Evolutionary conservation across 2,113 vertebrate genomes (phyloP).

Genomic region (Pristiophorus japonicus): DNA sequence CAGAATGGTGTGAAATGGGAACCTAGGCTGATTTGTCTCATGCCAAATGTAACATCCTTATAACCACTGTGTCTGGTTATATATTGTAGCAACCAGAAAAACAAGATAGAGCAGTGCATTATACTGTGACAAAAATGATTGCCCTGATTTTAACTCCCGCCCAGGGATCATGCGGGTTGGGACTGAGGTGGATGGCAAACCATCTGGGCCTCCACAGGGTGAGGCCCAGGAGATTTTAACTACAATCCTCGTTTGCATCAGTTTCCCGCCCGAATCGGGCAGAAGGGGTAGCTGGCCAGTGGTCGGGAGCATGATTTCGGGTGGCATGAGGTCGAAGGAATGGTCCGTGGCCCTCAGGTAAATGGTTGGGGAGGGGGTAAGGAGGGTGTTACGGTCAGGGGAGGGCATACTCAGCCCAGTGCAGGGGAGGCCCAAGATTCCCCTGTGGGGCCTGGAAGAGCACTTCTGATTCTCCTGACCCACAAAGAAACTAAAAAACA

Average conservation of each 20-base stretch:
- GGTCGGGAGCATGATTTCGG: background rate
- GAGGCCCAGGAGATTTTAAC: background rate
- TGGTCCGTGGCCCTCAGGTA: background rate
- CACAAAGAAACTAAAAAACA: background rate
- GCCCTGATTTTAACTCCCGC: background rate
- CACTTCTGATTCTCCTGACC: background rate
- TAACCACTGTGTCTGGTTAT: background rate
- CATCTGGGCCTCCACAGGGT: background rate
- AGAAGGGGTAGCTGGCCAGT: background rate
- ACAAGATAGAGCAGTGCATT: background rate
- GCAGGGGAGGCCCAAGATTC: background rate
- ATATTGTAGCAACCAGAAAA: background rate
- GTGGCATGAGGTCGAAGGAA: background rate
- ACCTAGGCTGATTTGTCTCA: background rate
- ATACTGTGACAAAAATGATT: background rate
- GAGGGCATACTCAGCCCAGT: background rate
- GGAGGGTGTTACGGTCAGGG: background rate
- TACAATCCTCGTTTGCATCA: background rate
- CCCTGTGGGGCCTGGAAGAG: background rate
- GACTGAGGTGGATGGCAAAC: background rate
- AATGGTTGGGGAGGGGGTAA: background rate
- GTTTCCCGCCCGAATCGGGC: background rate
- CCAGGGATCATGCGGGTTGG: background rate
- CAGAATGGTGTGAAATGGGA: background rate
- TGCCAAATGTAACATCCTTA: background rate